phyloP scores from a whole-genome alignment of 2,888 invertebrate genomes.

The Girardia tigrina region DNA sequence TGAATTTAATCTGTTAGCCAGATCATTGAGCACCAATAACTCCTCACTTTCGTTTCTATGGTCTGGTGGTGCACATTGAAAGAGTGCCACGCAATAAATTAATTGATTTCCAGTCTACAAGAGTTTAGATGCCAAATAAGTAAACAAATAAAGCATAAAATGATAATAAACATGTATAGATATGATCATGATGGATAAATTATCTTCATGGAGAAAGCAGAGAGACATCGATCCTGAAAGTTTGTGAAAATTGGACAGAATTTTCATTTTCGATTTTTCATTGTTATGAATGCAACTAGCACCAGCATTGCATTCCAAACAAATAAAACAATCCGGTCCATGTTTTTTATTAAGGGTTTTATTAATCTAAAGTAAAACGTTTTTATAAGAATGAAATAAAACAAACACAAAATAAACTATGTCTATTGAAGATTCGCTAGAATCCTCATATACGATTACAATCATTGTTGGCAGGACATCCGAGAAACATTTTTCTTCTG shows the following conservation, averaged over 20 bases:
- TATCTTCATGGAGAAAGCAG: neutral
- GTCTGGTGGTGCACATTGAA: too few relatives aligned
- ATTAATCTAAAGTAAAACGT: neutral
- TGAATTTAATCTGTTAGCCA: neutral
- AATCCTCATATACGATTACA: too few relatives aligned
- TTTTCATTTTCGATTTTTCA: neutral
- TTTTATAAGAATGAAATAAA: too few relatives aligned
- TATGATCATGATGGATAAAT: neutral
- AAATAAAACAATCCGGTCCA: neutral
- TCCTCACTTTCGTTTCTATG: neutral
- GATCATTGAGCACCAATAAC: neutral
- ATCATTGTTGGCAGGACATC: too few relatives aligned
- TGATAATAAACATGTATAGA: neutral
- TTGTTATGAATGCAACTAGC: slow-evolving; percentile 8
- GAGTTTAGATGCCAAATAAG: too few relatives aligned
- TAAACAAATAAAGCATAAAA: too few relatives aligned
- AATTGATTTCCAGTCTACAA: too few relatives aligned
- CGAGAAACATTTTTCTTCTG: too few relatives aligned
- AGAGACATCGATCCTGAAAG: neutral
- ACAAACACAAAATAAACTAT: too few relatives aligned
- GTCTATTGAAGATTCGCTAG: too few relatives aligned
- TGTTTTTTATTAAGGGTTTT: neutral
- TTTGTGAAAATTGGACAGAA: neutral
- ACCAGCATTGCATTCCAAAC: neutral
- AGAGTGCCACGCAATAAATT: too few relatives aligned